Conservation (phyloP, 2,888 invertebrate genomes). For the Dinocampus coccinellae region DNA sequence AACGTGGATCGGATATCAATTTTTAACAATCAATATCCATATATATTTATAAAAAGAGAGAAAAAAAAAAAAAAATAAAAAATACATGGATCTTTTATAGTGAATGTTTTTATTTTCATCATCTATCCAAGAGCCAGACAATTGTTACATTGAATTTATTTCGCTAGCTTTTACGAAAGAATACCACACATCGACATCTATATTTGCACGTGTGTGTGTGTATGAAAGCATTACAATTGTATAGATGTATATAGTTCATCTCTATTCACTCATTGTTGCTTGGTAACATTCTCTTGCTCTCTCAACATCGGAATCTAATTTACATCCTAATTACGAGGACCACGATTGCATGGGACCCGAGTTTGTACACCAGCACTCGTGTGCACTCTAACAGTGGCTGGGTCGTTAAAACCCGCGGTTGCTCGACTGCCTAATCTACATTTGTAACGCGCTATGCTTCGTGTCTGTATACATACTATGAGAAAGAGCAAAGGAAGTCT, state of each 20-base stretch:
- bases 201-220: too few species aligned
- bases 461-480: slow-evolving; percentile 38
- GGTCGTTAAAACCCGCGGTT: slow-evolving; percentile 51
- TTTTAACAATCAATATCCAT: not conserved
- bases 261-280: slow-evolving; percentile 36
- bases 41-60: too few species aligned
- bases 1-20: slow-evolving; percentile 38
- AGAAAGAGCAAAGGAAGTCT: not conserved
- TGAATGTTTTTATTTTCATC: not conserved
- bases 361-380: too few species aligned
- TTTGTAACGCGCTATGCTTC: slow-evolving; percentile 50
- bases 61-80: not conserved
- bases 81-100: not conserved
- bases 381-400: slow-evolving; percentile 46
- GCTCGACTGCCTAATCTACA: slow-evolving; percentile 55
- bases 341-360: slow-evolving; percentile 30
- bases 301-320: slow-evolving; percentile 57
- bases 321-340: slow-evolving; percentile 59
- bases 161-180: slow-evolving; percentile 26
- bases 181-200: not conserved
- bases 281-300: slow-evolving; percentile 24
- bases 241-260: not conserved
- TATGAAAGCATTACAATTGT: not conserved
- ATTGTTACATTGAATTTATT: slow-evolving; percentile 30
- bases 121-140: slow-evolving; percentile 24